These are phyloP conservation scores for Pseudobourletiella spinata DNA, from an alignment of 1,140 invertebrate species.

Conservation along the genomic window DNA sequence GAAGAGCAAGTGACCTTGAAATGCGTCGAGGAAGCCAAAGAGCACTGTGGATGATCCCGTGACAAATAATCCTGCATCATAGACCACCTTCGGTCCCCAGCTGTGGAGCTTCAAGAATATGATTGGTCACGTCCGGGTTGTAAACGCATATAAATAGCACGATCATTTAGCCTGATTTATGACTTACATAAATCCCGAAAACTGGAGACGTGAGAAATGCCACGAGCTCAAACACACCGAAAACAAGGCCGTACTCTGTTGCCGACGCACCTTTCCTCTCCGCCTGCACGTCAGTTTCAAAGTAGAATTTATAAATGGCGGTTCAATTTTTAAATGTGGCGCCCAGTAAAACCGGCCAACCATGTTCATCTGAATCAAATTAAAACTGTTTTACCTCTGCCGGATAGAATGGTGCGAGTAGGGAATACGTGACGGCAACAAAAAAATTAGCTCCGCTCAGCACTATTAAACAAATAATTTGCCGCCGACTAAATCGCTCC, in stretches of 20 bases:
- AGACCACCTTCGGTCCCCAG: conserved; percentile 73
- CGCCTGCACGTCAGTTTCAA: conserved; percentile 43
- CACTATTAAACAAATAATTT: conserved; percentile 72
- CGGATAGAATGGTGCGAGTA: conserved; percentile 54
- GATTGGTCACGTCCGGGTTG: neutral
- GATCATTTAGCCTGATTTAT: conserved; percentile 43
- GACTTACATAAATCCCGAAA: conserved; percentile 68
- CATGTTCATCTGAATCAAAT: neutral
- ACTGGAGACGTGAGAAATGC: conserved; percentile 81
- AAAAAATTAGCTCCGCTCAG: conserved; percentile 80
- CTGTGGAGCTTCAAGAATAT: conserved; percentile 52
- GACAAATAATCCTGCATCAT: conserved; percentile 77
- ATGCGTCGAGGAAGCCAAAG: conserved; percentile 64
- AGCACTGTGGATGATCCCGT: conserved; percentile 72
- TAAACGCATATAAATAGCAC: neutral
- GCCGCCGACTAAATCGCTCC: conserved; percentile 45
- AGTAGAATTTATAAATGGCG: conserved; percentile 9
- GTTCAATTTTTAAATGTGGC: neutral
- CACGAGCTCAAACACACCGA: conserved; percentile 82
- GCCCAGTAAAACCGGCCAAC: neutral
- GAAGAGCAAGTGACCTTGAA: conserved; percentile 42
- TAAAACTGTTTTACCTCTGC: conserved; percentile 44
- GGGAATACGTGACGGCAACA: conserved; percentile 74
- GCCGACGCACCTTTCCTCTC: conserved; percentile 73
- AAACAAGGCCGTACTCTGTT: conserved; percentile 85